Evolutionary conservation across 1,140 invertebrate species (phyloP), one percentile per base, ranked within the genome.

Genomic region (Gerris buenoi): DNA sequence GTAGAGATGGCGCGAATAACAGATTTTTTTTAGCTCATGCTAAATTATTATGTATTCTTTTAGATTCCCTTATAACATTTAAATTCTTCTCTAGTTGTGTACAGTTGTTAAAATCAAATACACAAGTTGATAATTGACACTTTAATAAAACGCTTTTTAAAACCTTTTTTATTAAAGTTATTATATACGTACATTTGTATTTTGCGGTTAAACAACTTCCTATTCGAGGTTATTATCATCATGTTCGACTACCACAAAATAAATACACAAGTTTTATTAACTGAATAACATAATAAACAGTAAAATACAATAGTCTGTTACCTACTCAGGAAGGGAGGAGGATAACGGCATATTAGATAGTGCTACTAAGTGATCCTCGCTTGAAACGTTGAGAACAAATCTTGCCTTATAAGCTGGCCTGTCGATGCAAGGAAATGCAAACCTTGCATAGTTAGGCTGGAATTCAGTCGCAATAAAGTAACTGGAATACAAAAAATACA

Each of bases 381-480:
- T 56, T 2, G 25, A 18, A 1, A 85, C 64, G 5, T 77, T 80
- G n/a, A 76, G 57, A 67, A 72, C 64, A 69, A 87, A 90, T 1
- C 76, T 76, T 1, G 87, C 84, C 74, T 89, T 90, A 15, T 88
- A 79, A 22, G 78, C 77, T 0, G 88, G 88, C 72, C 90, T 88
- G 74, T 90, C 88, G 73, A 87, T 88, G 73, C 86, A 88, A 0
- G 88, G 88, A 71, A 89, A 90, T 0, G 82, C 85, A 68, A 79
- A 79, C 62, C 88, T 77, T n/a, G 88, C 87, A 73, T 84, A 79
- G 1, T 81, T 84, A 0, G 86, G 79, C 71, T 88, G 81, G 75
- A 90, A 86, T 76, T 88, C 86, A 3, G 86, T 87, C 1, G 79
- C 77, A 28, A 78, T 81, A 13, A 84, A 65, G 77, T 78, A 82